These are phyloP conservation scores for Eretmochelys imbricata DNA, from an alignment of 2,113 vertebrate genomes.

Conservation along the genomic window DNA sequence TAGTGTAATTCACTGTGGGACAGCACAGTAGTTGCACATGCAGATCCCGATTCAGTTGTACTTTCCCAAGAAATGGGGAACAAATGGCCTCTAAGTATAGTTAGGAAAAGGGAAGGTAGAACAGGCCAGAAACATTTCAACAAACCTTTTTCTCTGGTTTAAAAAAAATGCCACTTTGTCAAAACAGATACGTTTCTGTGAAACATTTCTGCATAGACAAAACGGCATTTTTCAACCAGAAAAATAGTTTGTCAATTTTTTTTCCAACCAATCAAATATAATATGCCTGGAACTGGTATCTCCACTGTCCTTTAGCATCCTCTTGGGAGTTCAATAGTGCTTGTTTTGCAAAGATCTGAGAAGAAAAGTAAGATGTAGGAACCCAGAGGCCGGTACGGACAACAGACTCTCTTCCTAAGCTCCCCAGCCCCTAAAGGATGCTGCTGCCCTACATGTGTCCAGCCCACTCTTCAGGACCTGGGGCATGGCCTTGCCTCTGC, in stretches of 20 bases:
- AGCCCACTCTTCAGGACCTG: neutral
- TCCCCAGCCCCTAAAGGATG: neutral
- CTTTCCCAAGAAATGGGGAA: neutral
- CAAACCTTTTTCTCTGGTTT: neutral
- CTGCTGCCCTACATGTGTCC: neutral
- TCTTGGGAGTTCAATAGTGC: neutral
- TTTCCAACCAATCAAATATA: neutral
- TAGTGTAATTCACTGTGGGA: neutral
- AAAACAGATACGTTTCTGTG: neutral
- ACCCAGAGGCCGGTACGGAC: neutral
- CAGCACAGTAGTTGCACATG: neutral
- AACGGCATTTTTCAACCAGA: neutral
- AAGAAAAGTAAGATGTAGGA: neutral
- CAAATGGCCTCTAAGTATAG: neutral
- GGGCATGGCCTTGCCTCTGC: neutral
- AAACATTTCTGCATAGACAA: neutral
- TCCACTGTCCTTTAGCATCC: constrained; percentile 46
- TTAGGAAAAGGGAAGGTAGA: neutral
- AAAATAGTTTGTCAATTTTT: neutral
- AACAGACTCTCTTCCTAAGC: neutral
- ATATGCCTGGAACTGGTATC: constrained; percentile 31
- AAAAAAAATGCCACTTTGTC: neutral
- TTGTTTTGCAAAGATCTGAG: neutral
- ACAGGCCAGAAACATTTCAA: neutral
- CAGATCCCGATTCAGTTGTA: neutral